Conservation (phyloP, 2,113 vertebrate genomes). For the Leptosomus discolor region DNA sequence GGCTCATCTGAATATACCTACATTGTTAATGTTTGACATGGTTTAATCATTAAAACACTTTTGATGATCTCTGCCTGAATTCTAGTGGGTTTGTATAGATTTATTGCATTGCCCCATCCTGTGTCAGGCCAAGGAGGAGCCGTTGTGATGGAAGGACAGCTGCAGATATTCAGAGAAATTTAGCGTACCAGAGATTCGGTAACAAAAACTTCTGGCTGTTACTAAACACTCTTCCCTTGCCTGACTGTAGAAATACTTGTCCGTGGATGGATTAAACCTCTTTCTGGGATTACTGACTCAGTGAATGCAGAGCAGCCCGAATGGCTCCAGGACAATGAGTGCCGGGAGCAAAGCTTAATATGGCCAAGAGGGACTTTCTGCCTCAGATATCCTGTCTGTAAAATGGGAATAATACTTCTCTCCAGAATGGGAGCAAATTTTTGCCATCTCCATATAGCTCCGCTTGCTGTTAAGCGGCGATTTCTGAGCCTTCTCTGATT, state of each 20-base stretch:
- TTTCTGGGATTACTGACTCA: not conserved
- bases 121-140: not conserved
- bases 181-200: not conserved
- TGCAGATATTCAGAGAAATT: not conserved
- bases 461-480: not conserved
- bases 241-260: not conserved
- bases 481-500: not conserved
- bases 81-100: slow-evolving; percentile 17
- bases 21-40: slow-evolving; percentile 73
- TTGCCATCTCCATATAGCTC: not conserved
- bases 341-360: not conserved
- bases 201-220: not conserved
- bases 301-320: not conserved
- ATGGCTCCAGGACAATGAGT: not conserved
- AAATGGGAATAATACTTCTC: not conserved
- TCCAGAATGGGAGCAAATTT: not conserved
- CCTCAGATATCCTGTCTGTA: not conserved
- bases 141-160: not conserved
- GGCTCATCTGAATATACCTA: slow-evolving; percentile 73
- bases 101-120: not conserved
- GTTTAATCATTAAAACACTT: slow-evolving; percentile 82
- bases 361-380: not conserved
- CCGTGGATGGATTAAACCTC: not conserved
- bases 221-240: not conserved
- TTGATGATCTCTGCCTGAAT: slow-evolving; percentile 70